Evolutionary conservation across 2,888 invertebrate genomes (phyloP).

Genomic region (Lasioglossum morio): DNA sequence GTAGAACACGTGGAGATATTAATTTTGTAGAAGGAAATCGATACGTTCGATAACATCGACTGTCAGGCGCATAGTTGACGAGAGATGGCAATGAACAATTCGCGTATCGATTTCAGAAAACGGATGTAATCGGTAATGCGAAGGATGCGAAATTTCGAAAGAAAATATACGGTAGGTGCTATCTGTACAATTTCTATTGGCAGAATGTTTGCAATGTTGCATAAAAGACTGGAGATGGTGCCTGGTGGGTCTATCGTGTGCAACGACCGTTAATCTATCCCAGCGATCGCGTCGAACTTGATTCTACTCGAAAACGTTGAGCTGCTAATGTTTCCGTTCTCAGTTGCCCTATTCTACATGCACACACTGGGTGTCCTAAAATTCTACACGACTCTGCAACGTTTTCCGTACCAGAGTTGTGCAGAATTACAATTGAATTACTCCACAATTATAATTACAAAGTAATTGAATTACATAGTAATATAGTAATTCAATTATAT

Average conservation of each 20-base stretch:
- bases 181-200: neutral
- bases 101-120: neutral
- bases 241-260: neutral
- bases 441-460: too few relatives aligned
- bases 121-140: neutral
- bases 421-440: too few relatives aligned
- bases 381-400: too few relatives aligned
- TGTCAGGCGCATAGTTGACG: neutral
- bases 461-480: too few relatives aligned
- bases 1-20: neutral
- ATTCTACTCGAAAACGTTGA: neutral
- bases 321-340: neutral
- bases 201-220: neutral
- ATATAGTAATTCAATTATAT: too few relatives aligned
- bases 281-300: neutral
- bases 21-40: neutral
- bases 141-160: neutral
- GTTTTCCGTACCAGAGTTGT: too few relatives aligned
- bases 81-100: neutral
- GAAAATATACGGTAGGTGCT: neutral
- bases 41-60: neutral
- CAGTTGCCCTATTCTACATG: neutral
- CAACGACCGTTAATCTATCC: conserved; percentile 1
- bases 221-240: neutral
- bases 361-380: neutral